Conservation (phyloP, 2,797 vertebrate genomes). For the Rallus crepitans region DNA sequence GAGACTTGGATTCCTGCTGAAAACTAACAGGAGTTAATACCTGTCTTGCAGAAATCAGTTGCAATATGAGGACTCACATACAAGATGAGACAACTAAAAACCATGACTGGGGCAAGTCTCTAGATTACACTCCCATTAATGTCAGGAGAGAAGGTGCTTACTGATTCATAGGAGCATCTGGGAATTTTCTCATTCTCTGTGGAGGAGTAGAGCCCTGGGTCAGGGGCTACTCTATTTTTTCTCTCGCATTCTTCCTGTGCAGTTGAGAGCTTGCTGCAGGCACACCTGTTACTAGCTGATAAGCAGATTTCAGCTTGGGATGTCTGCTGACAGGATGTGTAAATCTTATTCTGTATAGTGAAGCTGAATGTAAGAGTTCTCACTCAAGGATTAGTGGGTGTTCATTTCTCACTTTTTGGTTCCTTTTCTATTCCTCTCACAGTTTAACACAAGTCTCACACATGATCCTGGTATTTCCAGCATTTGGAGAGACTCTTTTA, state of each 20-base stretch:
- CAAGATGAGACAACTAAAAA: background rate
- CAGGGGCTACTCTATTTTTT: background rate
- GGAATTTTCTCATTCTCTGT: background rate
- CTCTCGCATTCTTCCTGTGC: background rate
- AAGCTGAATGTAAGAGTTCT: background rate
- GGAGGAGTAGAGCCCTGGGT: background rate
- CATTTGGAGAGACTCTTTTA: background rate
- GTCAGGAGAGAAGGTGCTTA: background rate
- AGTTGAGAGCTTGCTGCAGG: background rate
- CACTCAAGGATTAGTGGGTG: background rate
- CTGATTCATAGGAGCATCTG: background rate
- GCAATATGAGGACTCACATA: accelerated
- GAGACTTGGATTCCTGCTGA: background rate
- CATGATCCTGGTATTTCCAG: background rate
- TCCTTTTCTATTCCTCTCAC: background rate
- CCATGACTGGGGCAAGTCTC: background rate
- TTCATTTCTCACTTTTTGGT: background rate
- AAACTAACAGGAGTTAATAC: background rate
- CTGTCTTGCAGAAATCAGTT: background rate
- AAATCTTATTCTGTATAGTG: background rate
- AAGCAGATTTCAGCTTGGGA: background rate
- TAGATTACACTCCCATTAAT: background rate
- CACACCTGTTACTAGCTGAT: background rate
- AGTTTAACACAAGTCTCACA: background rate
- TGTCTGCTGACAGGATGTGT: background rate